Evolutionary conservation across 2,113 vertebrate species (phyloP), one percentile per base, ranked within the genome.

Genomic region (Platichthys stellatus): DNA sequence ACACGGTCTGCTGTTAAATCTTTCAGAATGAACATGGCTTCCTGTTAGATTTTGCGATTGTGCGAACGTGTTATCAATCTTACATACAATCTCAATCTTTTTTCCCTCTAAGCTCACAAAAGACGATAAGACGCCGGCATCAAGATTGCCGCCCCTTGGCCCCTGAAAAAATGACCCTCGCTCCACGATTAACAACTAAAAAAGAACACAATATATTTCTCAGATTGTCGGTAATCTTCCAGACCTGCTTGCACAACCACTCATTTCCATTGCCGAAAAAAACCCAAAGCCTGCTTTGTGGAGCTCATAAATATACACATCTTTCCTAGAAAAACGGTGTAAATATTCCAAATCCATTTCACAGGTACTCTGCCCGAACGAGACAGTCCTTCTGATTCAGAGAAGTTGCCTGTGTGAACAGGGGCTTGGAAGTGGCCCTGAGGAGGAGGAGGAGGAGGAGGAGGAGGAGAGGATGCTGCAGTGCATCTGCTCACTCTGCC

Each of bases 271-370:
- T 53, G 18, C 9, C 80, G 57, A 49, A 26, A 59, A 68, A 57
- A 23, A 35, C 47, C 18, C 51, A 69, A 76, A 93, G 89, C 74
- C 86, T 63, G 84, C 77, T 90, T 85, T 89, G 26, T 6, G 21
- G 49, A 65, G 70, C 21, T 72, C 35, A 80, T 67, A 65, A 64
- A 77, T 65, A 71, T 63, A 63, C 1, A 43, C 69, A 0, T 4
- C n/a, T 60, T 63, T 13, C 51, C 12, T 53, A 1, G 31, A 82
- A 59, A 75, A 43, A 45, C n/a, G 38, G 49, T 59, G 40, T 21
- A 65, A 61, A 78, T 59, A 53, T 65, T 74, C 23, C 15, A 47
- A 63, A 47, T 74, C 74, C 28, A 20, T 82, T 72, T 83, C 59
- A 79, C 59, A 81, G 67, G 65, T 83, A 28, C 45, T 82, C 63